These are phyloP conservation scores for Rissa tridactyla DNA, from an alignment of 2,113 vertebrate species.

Conservation along the genomic window DNA sequence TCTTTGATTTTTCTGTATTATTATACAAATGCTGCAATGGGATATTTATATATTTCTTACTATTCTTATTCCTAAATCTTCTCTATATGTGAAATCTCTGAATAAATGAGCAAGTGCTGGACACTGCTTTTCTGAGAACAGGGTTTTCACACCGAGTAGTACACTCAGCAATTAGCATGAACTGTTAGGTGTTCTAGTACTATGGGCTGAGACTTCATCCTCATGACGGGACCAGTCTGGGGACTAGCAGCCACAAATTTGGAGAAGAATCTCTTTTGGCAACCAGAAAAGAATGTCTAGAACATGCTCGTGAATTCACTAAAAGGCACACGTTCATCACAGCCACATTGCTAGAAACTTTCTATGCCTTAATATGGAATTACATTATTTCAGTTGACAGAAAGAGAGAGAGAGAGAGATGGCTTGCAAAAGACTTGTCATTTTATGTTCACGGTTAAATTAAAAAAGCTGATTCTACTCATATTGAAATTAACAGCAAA, in stretches of 20 bases:
- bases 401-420: background rate
- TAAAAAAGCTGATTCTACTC: background rate
- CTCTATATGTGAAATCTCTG: background rate
- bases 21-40: background rate
- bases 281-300: background rate
- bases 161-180: background rate
- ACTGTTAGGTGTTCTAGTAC: background rate
- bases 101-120: background rate
- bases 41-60: background rate
- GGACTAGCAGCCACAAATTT: background rate
- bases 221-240: background rate
- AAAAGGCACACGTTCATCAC: background rate
- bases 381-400: background rate
- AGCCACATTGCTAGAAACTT: background rate
- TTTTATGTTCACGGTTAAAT: conserved; percentile 11
- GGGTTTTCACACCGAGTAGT: background rate
- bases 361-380: background rate
- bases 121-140: background rate
- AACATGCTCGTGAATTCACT: background rate
- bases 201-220: background rate
- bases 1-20: background rate
- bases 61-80: background rate
- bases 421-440: background rate
- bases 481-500: conserved; percentile 20
- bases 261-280: background rate